Base-by-base conservation (phyloP, 2,888 invertebrate genomes). In the Apeira syringaria region DNA sequence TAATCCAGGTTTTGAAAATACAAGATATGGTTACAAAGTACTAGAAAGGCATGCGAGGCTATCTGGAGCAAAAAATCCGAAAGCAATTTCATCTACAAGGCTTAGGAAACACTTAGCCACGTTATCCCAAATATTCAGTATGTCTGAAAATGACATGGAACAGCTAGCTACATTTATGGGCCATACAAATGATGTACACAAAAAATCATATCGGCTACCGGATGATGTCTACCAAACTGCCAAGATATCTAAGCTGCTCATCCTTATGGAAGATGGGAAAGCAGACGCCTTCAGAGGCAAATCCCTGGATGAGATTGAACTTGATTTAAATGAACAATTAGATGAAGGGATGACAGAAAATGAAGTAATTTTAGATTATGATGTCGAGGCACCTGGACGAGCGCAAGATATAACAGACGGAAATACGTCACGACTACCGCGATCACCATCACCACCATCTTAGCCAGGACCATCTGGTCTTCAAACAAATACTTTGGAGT, bases 101-200 rank as follows among this genome's bases (percentile, higher is more conserved):
- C 55, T 70, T 3, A 47, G 64, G 40, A 69, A 66, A 52, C 64
- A 67, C 57, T 55, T 66, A 33, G 59, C 61, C 7, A 66, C 64
- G 2, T 47, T 67, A 27, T 48, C 64, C 32, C 65, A 68, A 50
- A 36, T 68, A 6, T 64, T 65, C 31, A 58, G 41, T 31, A 62
- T 64, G 59, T 43, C 56, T 28, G 62, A 67, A 50, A 59, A 50
- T 47, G 63, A 68, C 31, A 53, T 62, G 41, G 65, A 68, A 29
- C 68, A 68, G 39, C 41, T 66, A 8, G 59, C 61, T 30, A 55
- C 54, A 30, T 64, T 64, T 12, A 27, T 27, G 27, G 27, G 27
- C 12, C 27, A 51, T 46, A 64, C 59, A 8, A 56, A 45, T 46
- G 52, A 42, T 26, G 50, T 64, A 13, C 59, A 61, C 39, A 59